A percentile compares a stretch with the other conserved stretches of the same genome.
phyloP scores from a whole-genome alignment of 2,888 invertebrate species.

The Epistrophella euchroma region DNA sequence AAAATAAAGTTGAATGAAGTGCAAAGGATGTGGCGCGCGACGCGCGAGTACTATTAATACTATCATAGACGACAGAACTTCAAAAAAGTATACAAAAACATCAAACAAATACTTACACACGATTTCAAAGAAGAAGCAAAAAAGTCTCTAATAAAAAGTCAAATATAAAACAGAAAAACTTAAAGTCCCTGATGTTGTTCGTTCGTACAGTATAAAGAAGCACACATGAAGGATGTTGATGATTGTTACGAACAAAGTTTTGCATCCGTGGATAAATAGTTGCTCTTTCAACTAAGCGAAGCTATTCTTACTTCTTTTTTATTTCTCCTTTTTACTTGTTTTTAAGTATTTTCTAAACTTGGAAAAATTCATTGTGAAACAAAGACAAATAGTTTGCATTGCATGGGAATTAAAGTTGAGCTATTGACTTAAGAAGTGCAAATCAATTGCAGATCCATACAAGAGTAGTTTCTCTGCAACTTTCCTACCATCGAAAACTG shows the following conservation, averaged over 20 bases:
- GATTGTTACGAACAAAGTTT: constrained; percentile 38
- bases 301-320: not conserved
- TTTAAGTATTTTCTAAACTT: too few relatives aligned
- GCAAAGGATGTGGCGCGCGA: not conserved
- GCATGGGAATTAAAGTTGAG: constrained; percentile 11
- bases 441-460: not conserved
- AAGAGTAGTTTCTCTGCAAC: not conserved
- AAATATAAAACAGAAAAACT: constrained; percentile 12
- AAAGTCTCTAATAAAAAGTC: constrained; percentile 1
- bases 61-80: not conserved
- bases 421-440: constrained; percentile 10
- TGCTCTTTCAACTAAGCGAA: constrained; percentile 7
- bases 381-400: constrained; percentile 1
- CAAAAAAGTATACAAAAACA: constrained; percentile 9
- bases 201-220: constrained; percentile 33
- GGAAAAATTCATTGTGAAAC: not conserved
- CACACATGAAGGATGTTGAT: constrained; percentile 60
- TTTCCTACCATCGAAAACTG: not conserved
- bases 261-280: constrained; percentile 54
- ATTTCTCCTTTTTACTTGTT: not conserved
- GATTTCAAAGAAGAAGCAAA: not conserved
- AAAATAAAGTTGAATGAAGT: not conserved
- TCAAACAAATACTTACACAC: not conserved
- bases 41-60: constrained; percentile 11
- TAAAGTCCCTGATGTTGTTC: constrained; percentile 51